Evolutionary conservation across 35 echinoderm and acorn worm species (phyloP), one percentile per base, ranked within the genome.

Genomic region (Diadema setosum): DNA sequence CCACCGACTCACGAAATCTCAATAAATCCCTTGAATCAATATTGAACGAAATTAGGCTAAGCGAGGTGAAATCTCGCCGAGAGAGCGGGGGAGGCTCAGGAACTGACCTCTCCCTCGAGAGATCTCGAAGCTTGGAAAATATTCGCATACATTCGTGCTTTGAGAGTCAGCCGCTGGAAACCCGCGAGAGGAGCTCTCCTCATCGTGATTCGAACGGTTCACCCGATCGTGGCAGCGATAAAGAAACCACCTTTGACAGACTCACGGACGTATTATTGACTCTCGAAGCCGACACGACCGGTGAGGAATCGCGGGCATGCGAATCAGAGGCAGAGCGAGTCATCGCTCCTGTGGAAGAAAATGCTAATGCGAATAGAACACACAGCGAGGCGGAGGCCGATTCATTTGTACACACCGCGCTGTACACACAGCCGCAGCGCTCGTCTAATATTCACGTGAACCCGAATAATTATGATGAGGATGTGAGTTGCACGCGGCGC

Each of bases 1-100:
- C 90, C 45, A 55, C 85, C n/a, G 87, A 84, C 37, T 85, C 69
- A 0, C 46, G 58, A 80, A 84, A 39, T 45, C 76, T 96, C 6
- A 88, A 96, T 48, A 90, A 84, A 82, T 91, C 90, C 29, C 35
- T 91, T 31, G 94, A 88, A 31, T 88, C 94, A 39, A 91, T 92
- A 37, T 60, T 95, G 45, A 89, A 27, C 29, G 89, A 81, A 55
- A 75, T 86, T 20, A 89, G 63, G 27, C 65, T 17, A 45, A 91
- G 57, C 32, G 17, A 49, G 1, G 45, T 35, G 42, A 84, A 58
- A 24, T 42, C 0, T 20, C 40, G 14, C 29, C 35, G 35, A 15
- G 58, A 30, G 21, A 49, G 35, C 14, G 59, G 37, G 39, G 50
- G 11, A 45, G 43, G 33, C 3, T 42, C 40, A 35, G 76, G 46